Evolutionary conservation across 2,797 vertebrate genomes (phyloP).

Genomic region (Acanthornis magna): DNA sequence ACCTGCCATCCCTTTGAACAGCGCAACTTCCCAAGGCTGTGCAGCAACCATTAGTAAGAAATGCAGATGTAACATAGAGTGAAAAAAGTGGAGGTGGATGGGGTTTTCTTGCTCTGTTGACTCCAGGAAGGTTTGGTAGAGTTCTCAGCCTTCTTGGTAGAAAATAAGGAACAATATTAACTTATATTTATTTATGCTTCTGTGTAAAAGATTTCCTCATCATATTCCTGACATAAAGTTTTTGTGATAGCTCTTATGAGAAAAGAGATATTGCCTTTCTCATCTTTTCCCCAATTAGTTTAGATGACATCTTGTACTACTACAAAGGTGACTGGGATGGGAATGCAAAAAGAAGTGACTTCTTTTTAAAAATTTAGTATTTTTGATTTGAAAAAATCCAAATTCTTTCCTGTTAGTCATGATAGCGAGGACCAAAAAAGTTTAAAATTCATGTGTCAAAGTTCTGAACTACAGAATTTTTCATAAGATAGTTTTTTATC

Average conservation of each 20-base stretch:
- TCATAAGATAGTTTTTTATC: background rate
- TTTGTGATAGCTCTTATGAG: background rate
- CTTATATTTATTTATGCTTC: background rate
- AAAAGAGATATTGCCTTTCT: background rate
- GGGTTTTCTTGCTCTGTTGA: background rate
- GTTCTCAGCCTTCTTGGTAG: background rate
- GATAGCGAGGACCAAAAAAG: background rate
- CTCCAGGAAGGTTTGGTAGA: background rate
- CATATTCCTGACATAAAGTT: background rate
- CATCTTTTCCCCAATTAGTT: background rate
- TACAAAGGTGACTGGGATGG: background rate
- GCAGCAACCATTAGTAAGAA: background rate
- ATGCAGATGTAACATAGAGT: rapidly evolving
- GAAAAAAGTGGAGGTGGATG: background rate
- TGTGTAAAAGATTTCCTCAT: background rate
- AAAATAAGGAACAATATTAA: background rate
- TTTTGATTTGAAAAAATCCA: background rate
- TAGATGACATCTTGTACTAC: rapidly evolving
- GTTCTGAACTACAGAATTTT: background rate
- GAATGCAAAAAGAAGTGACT: background rate
- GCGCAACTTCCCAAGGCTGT: background rate
- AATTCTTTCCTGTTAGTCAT: background rate
- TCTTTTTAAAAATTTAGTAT: rapidly evolving
- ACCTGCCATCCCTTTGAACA: background rate
- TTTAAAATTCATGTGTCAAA: background rate